A percentile compares a stretch with the other conserved stretches of the same genome.
Conservation (phyloP, 37 sponge, comb jelly and placozoan species). For the Geodia barretti region DNA sequence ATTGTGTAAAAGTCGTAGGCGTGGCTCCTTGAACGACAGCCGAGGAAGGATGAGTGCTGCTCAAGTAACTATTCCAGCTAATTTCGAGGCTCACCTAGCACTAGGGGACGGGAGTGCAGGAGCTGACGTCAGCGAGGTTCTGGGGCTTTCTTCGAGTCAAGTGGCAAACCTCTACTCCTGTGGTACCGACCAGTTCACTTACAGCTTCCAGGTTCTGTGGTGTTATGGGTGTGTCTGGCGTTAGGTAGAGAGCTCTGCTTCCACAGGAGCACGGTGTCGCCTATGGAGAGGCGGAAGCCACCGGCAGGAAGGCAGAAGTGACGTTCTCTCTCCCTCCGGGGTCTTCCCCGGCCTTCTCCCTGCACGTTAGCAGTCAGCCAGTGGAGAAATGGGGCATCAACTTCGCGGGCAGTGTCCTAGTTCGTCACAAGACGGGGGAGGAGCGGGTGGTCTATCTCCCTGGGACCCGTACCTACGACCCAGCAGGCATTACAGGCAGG, state of each 20-base stretch:
- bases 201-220: conserved; percentile 12
- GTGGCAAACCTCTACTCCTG: conserved; percentile 42
- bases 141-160: conserved; percentile 18
- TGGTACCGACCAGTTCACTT: background rate
- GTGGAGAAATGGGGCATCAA: conserved; percentile 81
- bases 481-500: conserved; percentile 83
- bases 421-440: conserved; percentile 59
- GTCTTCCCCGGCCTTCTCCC: conserved; percentile 11
- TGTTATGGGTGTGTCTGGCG: too few species aligned
- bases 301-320: conserved; percentile 15
- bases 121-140: conserved; percentile 9
- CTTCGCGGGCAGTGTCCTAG: conserved; percentile 70
- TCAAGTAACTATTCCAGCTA: conserved; percentile 29
- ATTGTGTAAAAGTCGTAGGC: background rate
- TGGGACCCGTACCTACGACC: conserved; percentile 89
- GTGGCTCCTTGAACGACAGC: too few species aligned
- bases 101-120: conserved; percentile 45
- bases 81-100: conserved; percentile 50
- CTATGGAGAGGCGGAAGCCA: conserved; percentile 67
- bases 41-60: too few species aligned
- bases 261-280: conserved; percentile 68
- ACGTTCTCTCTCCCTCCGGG: conserved; percentile 6
- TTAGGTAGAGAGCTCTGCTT: conserved; percentile 26
- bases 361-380: conserved; percentile 35
- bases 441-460: conserved; percentile 71